Conservation (phyloP, 2,113 vertebrate genomes). For the Sinocyclocheilus maitianheensis region DNA sequence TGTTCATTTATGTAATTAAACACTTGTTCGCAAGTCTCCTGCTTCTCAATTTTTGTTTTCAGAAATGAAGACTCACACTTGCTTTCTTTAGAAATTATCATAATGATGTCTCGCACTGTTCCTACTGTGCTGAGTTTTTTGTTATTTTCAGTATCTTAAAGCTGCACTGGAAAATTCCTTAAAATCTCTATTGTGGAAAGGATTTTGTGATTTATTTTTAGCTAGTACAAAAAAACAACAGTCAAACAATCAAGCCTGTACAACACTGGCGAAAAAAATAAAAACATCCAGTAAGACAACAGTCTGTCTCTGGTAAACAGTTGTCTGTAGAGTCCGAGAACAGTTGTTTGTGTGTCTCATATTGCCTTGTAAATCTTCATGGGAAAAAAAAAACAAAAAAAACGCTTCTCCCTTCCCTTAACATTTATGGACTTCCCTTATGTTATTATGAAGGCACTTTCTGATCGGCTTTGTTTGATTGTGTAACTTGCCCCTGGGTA, state of each 20-base stretch:
- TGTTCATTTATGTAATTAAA: background rate
- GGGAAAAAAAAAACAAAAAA: conserved; percentile 16
- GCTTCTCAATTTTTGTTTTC: background rate
- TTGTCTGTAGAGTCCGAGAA: background rate
- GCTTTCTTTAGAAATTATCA: background rate
- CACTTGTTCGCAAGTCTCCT: background rate
- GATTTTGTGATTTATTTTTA: background rate
- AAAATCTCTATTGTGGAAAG: background rate
- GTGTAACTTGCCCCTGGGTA: background rate
- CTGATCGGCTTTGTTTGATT: background rate
- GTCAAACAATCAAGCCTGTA: background rate
- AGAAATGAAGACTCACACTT: background rate
- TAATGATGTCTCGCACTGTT: background rate
- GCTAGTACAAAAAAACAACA: background rate
- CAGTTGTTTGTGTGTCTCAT: background rate
- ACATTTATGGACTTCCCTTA: background rate
- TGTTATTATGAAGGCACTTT: background rate
- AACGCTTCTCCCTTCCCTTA: background rate
- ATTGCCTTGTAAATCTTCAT: conserved; percentile 3
- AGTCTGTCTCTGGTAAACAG: background rate
- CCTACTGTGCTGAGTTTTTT: background rate
- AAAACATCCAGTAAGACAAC: background rate
- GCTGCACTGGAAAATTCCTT: background rate
- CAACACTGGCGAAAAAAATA: background rate
- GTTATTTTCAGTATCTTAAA: background rate